Conservation (phyloP, 2,888 invertebrate genomes). For the Formica aserva region DNA sequence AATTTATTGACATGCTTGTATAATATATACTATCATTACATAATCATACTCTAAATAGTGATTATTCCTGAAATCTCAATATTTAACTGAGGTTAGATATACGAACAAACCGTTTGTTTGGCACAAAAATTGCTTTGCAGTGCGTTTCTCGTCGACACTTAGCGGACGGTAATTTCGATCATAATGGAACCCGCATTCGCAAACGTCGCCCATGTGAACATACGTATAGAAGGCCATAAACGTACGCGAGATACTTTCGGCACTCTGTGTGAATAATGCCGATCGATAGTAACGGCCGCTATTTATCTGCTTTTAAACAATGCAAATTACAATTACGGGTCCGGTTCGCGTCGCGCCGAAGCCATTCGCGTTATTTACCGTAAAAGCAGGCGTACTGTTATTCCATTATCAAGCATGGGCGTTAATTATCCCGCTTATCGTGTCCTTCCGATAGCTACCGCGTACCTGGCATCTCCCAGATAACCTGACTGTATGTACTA, state of each 20-base stretch:
- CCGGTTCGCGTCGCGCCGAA: constrained; percentile 30
- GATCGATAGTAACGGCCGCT: constrained; percentile 62
- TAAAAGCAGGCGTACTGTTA: constrained; percentile 75
- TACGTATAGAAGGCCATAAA: constrained; percentile 44
- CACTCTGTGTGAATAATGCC: constrained; percentile 59
- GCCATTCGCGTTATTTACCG: constrained; percentile 78
- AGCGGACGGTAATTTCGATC: constrained; percentile 51
- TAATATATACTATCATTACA: not conserved
- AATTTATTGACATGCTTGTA: not conserved
- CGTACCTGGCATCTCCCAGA: constrained; percentile 30
- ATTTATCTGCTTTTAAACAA: constrained; percentile 80
- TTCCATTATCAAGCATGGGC: constrained; percentile 78
- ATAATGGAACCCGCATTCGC: constrained; percentile 56
- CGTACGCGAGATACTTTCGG: constrained; percentile 55
- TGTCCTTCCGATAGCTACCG: constrained; percentile 59
- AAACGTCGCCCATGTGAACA: not conserved
- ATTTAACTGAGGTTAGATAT: not conserved
- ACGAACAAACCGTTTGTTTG: not conserved
- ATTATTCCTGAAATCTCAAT: not conserved
- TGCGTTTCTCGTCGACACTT: constrained; percentile 39
- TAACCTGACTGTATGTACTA: not conserved
- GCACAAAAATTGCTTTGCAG: constrained; percentile 9
- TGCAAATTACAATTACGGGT: constrained; percentile 78
- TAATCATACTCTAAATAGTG: not conserved
- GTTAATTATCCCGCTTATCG: constrained; percentile 79